Conservation (phyloP, 1,140 invertebrate genomes). For the Drosophila bipectinata region DNA sequence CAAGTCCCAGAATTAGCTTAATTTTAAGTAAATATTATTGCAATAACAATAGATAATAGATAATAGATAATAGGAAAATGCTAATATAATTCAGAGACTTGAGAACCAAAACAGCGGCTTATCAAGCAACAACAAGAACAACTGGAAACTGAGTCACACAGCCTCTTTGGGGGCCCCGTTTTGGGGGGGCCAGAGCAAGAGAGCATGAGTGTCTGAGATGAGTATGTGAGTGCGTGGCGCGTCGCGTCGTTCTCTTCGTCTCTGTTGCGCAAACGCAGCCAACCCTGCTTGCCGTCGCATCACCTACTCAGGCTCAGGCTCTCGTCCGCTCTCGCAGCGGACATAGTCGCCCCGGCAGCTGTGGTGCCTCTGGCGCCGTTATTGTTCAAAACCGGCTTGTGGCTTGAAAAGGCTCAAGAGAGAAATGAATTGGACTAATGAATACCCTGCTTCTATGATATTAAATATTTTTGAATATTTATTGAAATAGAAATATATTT, state of each 20-base stretch:
- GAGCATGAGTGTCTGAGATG: conserved; percentile 28
- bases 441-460: conserved; percentile 16
- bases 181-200: conserved; percentile 47
- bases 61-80: conserved; percentile 8
- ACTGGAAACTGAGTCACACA: not conserved
- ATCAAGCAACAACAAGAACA: conserved; percentile 10
- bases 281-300: conserved; percentile 33
- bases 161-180: not conserved
- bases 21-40: conserved; percentile 22
- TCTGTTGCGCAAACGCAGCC: conserved; percentile 72
- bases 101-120: conserved; percentile 17
- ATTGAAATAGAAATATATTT: no score
- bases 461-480: no score
- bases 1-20: conserved; percentile 14
- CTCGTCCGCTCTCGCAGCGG: not conserved
- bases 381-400: conserved; percentile 66
- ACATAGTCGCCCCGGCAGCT: conserved; percentile 39
- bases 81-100: not conserved
- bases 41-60: conserved; percentile 18
- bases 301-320: conserved; percentile 23
- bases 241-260: conserved; percentile 43
- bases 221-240: conserved; percentile 13
- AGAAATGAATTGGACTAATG: not conserved
- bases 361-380: conserved; percentile 60
- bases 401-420: conserved; percentile 20